Percentiles rank a stretch among this genome's conserved stretches.
phyloP scores from a whole-genome alignment of 2,797 vertebrate genomes.

The Capromys pilorides region DNA sequence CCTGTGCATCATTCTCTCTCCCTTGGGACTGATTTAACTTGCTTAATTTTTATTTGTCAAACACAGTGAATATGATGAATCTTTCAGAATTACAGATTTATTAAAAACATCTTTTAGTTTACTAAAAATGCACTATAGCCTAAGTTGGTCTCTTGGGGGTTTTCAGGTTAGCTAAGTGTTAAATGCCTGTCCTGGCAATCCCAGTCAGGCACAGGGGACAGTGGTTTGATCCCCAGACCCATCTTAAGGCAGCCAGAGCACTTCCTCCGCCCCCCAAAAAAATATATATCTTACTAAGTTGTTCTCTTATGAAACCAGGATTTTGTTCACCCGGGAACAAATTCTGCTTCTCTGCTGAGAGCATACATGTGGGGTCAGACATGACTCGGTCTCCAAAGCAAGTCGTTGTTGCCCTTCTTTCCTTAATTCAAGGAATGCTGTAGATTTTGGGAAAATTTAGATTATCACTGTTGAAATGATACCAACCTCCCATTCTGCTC shows the following conservation, averaged over 20 bases:
- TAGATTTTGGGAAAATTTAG: not conserved
- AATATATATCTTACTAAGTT: too few species aligned
- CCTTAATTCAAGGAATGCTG: not conserved
- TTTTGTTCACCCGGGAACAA: slow-evolving; percentile 24
- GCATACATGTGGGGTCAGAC: too few species aligned
- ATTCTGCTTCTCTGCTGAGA: slow-evolving; percentile 39
- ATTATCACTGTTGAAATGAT: not conserved
- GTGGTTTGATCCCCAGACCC: too few species aligned
- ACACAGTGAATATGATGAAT: slow-evolving; percentile 44
- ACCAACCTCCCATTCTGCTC: not conserved
- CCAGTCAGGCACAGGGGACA: too few species aligned
- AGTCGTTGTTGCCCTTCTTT: not conserved
- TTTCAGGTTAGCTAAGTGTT: too few species aligned
- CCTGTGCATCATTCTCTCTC: not conserved
- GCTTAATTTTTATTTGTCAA: slow-evolving; percentile 63
- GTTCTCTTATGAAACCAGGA: slow-evolving; percentile 26
- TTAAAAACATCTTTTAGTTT: slow-evolving; percentile 68
- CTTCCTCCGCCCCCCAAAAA: too few species aligned
- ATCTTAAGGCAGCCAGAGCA: too few species aligned
- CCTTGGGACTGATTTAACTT: slow-evolving; percentile 44
- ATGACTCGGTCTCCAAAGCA: not conserved
- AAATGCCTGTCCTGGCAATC: too few species aligned
- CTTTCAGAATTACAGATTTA: slow-evolving; percentile 59
- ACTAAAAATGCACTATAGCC: slow-evolving; percentile 32
- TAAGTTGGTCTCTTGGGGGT: too few species aligned